Percentiles rank a stretch among this genome's conserved stretches.
phyloP scores from a whole-genome alignment of 2,797 vertebrate species.

The Rhodeus uyekii region DNA sequence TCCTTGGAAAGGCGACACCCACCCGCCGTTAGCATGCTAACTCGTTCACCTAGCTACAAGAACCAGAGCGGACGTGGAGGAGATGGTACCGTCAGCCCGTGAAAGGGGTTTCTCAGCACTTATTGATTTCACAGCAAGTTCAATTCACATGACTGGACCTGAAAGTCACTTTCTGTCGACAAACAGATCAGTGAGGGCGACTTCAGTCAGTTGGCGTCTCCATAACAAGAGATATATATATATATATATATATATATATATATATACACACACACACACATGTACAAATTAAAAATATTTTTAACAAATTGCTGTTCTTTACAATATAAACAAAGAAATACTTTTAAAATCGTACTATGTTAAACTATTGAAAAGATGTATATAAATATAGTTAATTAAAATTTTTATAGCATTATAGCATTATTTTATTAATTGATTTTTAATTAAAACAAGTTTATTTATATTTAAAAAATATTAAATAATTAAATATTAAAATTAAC shows the following conservation, averaged over 20 bases:
- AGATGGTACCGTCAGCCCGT: not conserved
- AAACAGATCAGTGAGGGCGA: not conserved
- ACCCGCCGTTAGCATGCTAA: not conserved
- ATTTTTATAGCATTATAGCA: no score
- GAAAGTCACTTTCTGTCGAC: not conserved
- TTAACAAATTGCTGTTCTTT: no score
- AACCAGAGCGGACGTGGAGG: conserved; percentile 43
- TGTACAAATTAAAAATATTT: no score
- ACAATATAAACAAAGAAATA: not conserved
- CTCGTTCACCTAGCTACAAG: not conserved
- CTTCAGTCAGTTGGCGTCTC: not conserved
- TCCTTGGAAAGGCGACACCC: not conserved
- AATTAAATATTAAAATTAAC: no score
- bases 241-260: no score
- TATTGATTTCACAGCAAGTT: conserved; percentile 22
- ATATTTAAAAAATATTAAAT: not conserved
- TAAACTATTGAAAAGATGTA: no score
- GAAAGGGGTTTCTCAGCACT: conserved; percentile 14
- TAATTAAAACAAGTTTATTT: no score
- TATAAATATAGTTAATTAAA: no score
- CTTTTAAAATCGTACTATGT: no score
- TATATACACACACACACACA: no score
- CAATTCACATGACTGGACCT: conserved; percentile 9
- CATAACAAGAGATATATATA: not conserved
- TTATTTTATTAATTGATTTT: no score